Evolutionary conservation across 2,888 invertebrate species (phyloP), one percentile per base, ranked within the genome.

Genomic region (Pristionchus arcanus): DNA sequence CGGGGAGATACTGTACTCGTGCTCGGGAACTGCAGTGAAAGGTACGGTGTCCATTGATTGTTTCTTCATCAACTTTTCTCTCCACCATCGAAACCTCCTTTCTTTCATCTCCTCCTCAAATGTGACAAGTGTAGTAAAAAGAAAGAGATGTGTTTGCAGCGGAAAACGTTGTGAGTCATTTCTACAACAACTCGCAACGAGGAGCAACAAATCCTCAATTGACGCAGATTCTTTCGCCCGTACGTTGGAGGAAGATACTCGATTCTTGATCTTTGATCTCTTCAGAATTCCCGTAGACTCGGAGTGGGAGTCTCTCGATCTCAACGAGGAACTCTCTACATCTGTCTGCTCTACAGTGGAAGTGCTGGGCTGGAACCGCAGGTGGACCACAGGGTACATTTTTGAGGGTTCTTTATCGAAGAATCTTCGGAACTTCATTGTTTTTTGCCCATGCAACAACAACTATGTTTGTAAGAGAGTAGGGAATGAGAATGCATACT

Each of bases 11-110:
- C 71, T 87, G 49, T 87, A 87, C 28, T 87, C 68, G 13, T 68
- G 87, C 19, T 87, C 87, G 25, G 87, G 87, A 49, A 87, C 87
- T n/a, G 87, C 49, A 49, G 87, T 87, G 16, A 87, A 71, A n/a
- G 87, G 87, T 87, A 21, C 28, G 49, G 37, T 42, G 37, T 68
- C 31, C 25, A 68, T 31, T 19, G 37, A 34, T 77, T 49, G 37
- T n/a, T 9, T 83, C 4, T 49, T 83, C 21, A 21, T 15, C 59
- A 59, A 19, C 59, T 59, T 21, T 19, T 21, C 19, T 59, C 59
- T 4, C 19, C 19, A 19, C 15, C 25, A 19, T 59, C 15, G 53
- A 11, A 53, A 11, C 11, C 53, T 53, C 15, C 53, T 11, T 15
- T 11, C 53, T 11, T 53, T 53, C 53, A 53, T 53, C 53, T 53